A percentile compares a stretch with the other conserved stretches of the same genome.
phyloP scores from a whole-genome alignment of 2,797 vertebrate species.

The Phrynocephalus guinanensis region DNA sequence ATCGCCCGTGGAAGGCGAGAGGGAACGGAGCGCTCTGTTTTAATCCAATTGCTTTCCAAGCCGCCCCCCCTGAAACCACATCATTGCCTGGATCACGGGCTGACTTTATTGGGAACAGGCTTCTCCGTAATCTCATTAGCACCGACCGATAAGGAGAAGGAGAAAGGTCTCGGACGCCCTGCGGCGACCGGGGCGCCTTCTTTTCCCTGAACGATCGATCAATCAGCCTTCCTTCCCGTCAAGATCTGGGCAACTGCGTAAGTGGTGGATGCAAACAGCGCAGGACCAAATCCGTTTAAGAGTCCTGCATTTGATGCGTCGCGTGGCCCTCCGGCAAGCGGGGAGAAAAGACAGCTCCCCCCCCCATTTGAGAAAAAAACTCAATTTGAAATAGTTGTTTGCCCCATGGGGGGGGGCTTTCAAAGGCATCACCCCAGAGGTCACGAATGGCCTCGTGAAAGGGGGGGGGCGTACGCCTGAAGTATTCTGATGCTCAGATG shows the following conservation, averaged over 20 bases:
- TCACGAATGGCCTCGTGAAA: background rate
- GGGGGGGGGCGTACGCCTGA: background rate
- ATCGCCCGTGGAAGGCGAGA: too few species aligned
- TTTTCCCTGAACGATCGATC: conserved; percentile 44
- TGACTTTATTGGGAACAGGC: conserved; percentile 63
- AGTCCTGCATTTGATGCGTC: conserved; percentile 54
- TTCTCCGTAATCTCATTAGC: conserved; percentile 61
- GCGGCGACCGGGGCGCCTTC: conserved; percentile 51
- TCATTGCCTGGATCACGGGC: conserved; percentile 50
- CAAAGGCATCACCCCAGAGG: background rate
- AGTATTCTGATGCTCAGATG: too few species aligned
- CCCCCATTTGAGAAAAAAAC: too few species aligned
- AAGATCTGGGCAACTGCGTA: conserved; percentile 49
- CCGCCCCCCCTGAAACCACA: conserved; percentile 39
- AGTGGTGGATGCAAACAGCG: conserved; percentile 51
- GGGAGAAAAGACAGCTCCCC: background rate
- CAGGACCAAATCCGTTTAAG: conserved; percentile 57
- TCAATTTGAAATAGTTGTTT: too few species aligned
- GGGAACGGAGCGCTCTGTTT: too few species aligned
- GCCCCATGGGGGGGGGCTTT: too few species aligned
- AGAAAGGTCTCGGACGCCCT: conserved; percentile 73
- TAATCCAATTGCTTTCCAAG: too few species aligned
- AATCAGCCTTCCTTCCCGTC: too few species aligned
- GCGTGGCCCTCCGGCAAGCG: background rate
- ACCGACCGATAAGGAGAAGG: conserved; percentile 39